Conservation (phyloP, 1,140 invertebrate species). For the Portunus trituberculatus region DNA sequence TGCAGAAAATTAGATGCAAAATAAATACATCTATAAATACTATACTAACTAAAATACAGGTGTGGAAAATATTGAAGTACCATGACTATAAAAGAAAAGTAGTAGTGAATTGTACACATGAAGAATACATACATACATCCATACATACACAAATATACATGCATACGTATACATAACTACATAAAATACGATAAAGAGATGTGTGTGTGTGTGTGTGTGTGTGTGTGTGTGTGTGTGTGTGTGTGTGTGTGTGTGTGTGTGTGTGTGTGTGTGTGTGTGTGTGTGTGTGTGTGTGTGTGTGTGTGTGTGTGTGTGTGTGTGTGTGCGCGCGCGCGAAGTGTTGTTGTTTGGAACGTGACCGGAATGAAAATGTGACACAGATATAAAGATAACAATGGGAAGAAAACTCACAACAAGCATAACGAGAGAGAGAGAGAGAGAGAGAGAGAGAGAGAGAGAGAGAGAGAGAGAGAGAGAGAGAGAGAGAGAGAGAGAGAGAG, state of each 20-base stretch:
- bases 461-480: too few species aligned
- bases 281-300: constrained; percentile 40
- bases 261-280: constrained; percentile 53
- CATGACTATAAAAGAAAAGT: too few species aligned
- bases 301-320: background rate
- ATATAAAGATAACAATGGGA: background rate
- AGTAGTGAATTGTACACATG: too few species aligned
- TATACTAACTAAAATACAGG: too few species aligned
- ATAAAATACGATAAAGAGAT: too few species aligned
- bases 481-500: too few species aligned
- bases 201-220: constrained; percentile 56
- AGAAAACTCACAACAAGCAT: background rate
- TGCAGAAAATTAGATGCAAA: too few species aligned
- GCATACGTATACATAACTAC: too few species aligned
- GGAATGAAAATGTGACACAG: background rate
- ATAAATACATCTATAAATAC: too few species aligned
- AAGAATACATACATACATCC: too few species aligned
- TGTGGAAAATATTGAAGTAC: too few species aligned
- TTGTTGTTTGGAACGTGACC: background rate
- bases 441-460: background rate
- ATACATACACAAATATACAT: too few species aligned
- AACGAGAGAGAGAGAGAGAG: constrained; percentile 4
- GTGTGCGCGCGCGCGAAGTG: background rate
- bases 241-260: constrained; percentile 58
- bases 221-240: constrained; percentile 47